Evolutionary conservation across 2,888 invertebrate species (phyloP).

Genomic region (Oscheius onirici): DNA sequence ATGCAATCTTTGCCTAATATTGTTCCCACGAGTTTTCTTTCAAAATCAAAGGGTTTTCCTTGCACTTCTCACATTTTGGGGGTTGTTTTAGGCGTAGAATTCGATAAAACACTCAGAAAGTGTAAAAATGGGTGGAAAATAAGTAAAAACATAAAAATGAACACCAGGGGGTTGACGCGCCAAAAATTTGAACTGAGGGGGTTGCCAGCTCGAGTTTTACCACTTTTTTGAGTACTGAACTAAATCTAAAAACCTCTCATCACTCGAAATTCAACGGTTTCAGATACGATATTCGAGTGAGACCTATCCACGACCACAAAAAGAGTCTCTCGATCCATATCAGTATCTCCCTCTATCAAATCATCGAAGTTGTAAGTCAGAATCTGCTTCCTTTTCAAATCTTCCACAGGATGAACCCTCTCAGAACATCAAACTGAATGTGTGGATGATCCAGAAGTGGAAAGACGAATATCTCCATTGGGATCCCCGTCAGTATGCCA

Average conservation of each 20-base stretch:
- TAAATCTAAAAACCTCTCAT: no score
- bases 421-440: conserved; percentile 74
- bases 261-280: not conserved
- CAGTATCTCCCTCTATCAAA: conserved; percentile 67
- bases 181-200: no score
- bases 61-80: no score
- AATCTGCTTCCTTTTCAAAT: not conserved
- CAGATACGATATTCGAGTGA: conserved; percentile 66
- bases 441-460: conserved; percentile 74
- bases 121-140: no score
- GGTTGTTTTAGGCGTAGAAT: no score
- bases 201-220: no score
- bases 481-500: conserved; percentile 52
- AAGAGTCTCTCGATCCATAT: conserved; percentile 64
- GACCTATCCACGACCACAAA: conserved; percentile 63
- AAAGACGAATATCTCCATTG: conserved; percentile 67
- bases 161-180: no score
- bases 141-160: no score
- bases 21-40: no score
- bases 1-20: no score
- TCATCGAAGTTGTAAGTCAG: conserved; percentile 56
- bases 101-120: no score
- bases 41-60: no score
- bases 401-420: conserved; percentile 73
- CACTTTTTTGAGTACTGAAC: not conserved